Evolutionary conservation across 2,113 vertebrate genomes (phyloP), one percentile per base, ranked within the genome.

Genomic region (Pachyramphus minor): DNA sequence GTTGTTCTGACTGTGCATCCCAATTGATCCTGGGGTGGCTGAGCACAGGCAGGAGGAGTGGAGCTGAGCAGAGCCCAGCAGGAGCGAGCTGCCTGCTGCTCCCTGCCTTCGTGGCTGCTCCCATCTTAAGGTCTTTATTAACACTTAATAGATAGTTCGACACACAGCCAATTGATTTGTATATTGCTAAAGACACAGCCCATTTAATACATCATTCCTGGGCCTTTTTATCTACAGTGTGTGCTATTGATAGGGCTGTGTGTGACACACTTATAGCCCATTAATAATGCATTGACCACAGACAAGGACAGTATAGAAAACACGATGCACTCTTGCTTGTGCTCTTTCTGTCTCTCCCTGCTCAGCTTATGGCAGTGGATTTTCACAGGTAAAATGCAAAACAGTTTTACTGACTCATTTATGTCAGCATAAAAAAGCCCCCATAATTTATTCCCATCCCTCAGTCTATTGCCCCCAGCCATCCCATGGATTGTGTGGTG

Each of bases 261-360:
- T 72, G 80, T 59, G 79, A 50, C 1, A 4, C 6, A 31, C 39
- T 77, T 47, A 66, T 4, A 4, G 5, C 8, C 63, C 21, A 27
- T 95, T 88, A 88, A 89, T 89, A 92, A 87, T 80, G 41, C 81
- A 84, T 49, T 64, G 71, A 35, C 52, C 19, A 8, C 23, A 52
- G 90, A 14, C 35, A 49, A 24, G 44, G 62, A 20, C 50, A 39
- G 49, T 28, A 37, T 22, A 41, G 84, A 64, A 80, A 90, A 53
- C 66, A 31, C 0, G 5, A 64, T 6, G 24, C 0, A 1, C 76
- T 75, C 35, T 47, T 10, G 4, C 30, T 58, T 6, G 1, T 13
- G n/a, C 44, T 58, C 30, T n/a, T 55, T 77, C 28, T 85, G 8
- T 25, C 19, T 73, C 19, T 47, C 42, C 30, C 28, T 20, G 58